Percentiles rank a stretch among this genome's conserved stretches.
phyloP scores from a whole-genome alignment of 2,797 vertebrate genomes.

The Aythya fuligula region DNA sequence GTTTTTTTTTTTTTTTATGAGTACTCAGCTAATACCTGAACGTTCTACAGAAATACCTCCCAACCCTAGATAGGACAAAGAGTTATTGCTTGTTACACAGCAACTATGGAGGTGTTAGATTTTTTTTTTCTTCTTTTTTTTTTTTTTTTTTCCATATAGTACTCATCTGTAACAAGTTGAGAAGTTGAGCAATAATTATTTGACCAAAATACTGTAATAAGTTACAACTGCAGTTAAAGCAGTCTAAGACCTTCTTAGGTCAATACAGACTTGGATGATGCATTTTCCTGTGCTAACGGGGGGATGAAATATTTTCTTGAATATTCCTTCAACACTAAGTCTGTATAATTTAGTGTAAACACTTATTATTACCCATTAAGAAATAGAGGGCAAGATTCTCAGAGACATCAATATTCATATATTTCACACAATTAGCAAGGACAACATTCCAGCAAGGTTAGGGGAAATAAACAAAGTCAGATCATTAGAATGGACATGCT shows the following conservation, averaged over 20 bases:
- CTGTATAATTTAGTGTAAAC: neutral
- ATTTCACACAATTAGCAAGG: neutral
- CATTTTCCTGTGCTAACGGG: neutral
- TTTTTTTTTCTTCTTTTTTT: neutral
- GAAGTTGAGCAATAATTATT: neutral
- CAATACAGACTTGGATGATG: neutral
- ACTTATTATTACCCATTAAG: neutral
- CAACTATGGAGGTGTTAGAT: neutral
- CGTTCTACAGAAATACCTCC: neutral
- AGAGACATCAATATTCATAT: neutral
- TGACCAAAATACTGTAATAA: neutral
- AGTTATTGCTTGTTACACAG: neutral
- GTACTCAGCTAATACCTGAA: neutral
- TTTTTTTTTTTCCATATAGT: too few relatives aligned
- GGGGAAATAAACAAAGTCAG: neutral
- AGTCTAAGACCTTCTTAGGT: neutral
- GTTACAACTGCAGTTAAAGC: neutral
- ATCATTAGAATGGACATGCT: neutral
- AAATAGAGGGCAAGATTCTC: neutral
- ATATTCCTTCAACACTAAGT: neutral
- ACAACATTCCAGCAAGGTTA: neutral
- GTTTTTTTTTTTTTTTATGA: neutral
- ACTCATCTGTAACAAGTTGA: neutral
- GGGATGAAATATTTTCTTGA: neutral
- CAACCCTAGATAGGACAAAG: rapidly evolving